phyloP scores from a whole-genome alignment of 1,140 invertebrate genomes.

The Drosophila prosaltans region DNA sequence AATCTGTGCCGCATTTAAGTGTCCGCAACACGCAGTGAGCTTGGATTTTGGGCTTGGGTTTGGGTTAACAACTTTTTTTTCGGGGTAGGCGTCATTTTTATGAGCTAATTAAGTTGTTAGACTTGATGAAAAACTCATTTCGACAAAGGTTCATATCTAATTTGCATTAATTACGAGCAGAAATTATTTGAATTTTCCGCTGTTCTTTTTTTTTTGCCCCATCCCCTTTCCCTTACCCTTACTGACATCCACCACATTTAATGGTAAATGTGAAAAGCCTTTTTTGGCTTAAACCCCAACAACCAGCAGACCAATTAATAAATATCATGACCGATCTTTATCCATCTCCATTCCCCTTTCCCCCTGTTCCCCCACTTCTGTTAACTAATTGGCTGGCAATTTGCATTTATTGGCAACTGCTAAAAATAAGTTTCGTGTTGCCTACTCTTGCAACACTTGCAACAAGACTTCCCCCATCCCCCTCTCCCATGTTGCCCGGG shows the following conservation, averaged over 20 bases:
- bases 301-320: conserved; percentile 44
- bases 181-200: conserved; percentile 33
- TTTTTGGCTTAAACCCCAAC: conserved; percentile 2
- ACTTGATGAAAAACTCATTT: conserved; percentile 80
- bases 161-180: conserved; percentile 73
- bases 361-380: conserved; percentile 9
- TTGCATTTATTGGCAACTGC: conserved; percentile 66
- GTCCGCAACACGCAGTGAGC: conserved; percentile 63
- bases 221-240: neutral
- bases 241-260: neutral
- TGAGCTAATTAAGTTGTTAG: conserved; percentile 82
- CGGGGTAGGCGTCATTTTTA: conserved; percentile 70
- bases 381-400: conserved; percentile 69
- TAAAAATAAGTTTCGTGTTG: conserved; percentile 18
- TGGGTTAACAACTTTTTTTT: conserved; percentile 60
- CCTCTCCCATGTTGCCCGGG: conserved; percentile 16
- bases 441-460: conserved; percentile 10
- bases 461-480: neutral
- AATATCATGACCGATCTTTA: conserved; percentile 19
- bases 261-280: conserved; percentile 15
- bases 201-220: neutral
- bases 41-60: conserved; percentile 29
- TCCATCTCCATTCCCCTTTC: conserved; percentile 11
- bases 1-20: conserved; percentile 78
- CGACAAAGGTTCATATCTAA: conserved; percentile 67